Evolutionary conservation across 1,140 invertebrate species (phyloP).

Genomic region (Sinonovacula constricta): DNA sequence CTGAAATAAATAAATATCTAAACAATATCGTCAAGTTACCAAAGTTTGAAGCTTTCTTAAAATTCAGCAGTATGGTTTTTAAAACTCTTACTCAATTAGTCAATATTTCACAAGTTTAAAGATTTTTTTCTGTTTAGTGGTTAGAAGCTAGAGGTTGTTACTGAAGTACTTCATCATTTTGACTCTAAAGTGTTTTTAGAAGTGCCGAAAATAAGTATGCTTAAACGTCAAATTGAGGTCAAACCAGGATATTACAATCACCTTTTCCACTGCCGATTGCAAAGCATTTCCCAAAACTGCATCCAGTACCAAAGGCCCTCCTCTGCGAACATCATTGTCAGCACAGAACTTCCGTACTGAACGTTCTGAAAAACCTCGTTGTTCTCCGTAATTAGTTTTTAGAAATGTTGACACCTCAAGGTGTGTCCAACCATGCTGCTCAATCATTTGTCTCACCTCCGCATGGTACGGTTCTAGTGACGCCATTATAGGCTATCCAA

Average conservation of each 20-base stretch:
- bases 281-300: not conserved
- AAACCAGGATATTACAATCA: not conserved
- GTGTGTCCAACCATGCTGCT: not conserved
- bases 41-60: not conserved
- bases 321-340: not conserved
- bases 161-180: not conserved
- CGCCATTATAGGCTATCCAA: too few relatives aligned
- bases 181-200: not conserved
- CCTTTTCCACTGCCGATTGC: not conserved
- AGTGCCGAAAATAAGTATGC: too few relatives aligned
- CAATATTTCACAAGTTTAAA: not conserved
- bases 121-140: too few relatives aligned
- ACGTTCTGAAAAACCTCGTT: slow-evolving; percentile 1
- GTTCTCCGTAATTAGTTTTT: not conserved
- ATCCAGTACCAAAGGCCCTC: slow-evolving; percentile 3
- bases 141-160: too few relatives aligned
- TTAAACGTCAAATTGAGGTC: not conserved
- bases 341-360: not conserved
- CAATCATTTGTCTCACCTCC: slow-evolving; percentile 3
- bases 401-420: not conserved
- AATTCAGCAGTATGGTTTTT: not conserved
- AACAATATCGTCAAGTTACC: not conserved
- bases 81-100: not conserved
- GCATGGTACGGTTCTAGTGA: too few relatives aligned
- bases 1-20: not conserved